A percentile compares a stretch with the other conserved stretches of the same genome.
Conservation (phyloP, 2,113 vertebrate species). For the Dendropsophus ebraccatus region DNA sequence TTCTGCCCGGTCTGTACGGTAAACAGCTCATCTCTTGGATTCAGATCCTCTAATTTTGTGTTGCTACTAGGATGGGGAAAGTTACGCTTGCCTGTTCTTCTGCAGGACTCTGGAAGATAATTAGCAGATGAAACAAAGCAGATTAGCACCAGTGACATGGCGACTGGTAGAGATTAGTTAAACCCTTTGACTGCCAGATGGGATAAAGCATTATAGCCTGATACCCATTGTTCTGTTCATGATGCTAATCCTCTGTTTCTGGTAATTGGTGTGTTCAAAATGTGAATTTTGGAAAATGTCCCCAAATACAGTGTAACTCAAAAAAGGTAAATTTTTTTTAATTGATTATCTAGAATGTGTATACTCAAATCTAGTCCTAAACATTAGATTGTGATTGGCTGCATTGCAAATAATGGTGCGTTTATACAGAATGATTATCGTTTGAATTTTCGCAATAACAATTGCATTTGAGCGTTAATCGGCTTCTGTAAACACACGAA, state of each 20-base stretch:
- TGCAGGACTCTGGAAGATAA: conserved; percentile 25
- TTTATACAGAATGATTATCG: too few species aligned
- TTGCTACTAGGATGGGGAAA: neutral
- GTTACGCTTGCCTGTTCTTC: neutral
- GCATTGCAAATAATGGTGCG: too few species aligned
- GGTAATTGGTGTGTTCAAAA: conserved; percentile 2
- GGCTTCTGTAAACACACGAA: too few species aligned
- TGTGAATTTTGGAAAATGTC: neutral
- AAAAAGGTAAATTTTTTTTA: neutral
- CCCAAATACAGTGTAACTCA: neutral
- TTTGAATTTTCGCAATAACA: too few species aligned
- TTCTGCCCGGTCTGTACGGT: too few species aligned
- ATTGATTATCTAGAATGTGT: neutral
- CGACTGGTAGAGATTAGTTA: neutral
- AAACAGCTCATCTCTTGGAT: too few species aligned
- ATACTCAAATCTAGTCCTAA: too few species aligned
- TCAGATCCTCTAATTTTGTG: neutral
- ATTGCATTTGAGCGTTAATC: too few species aligned
- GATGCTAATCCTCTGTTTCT: neutral
- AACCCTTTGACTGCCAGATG: conserved; percentile 34
- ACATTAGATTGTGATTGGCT: too few species aligned
- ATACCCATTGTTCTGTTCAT: conserved; percentile 3
- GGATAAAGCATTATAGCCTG: neutral
- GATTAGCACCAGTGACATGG: conserved; percentile 31
- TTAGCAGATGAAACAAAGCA: conserved; percentile 52